phyloP scores from a whole-genome alignment of 2,113 vertebrate species.

The Onychorhynchus coronatus region DNA sequence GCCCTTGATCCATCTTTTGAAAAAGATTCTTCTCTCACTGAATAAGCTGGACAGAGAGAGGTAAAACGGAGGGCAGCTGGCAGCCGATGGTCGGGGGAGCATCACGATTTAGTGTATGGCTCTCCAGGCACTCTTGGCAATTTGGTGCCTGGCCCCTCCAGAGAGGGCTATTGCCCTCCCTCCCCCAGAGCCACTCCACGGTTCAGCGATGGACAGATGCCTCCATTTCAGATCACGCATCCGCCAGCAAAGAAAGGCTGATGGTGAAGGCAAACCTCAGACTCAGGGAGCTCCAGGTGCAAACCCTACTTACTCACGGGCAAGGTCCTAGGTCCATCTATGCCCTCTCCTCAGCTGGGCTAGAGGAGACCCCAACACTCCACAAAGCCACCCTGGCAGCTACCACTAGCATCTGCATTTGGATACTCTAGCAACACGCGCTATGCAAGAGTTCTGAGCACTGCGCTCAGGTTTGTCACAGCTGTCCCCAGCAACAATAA shows the following conservation, averaged over 20 bases:
- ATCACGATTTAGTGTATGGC: background rate
- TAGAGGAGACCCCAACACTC: background rate
- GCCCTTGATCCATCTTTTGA: background rate
- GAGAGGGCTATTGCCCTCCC: background rate
- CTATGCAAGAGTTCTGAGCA: background rate
- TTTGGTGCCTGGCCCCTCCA: background rate
- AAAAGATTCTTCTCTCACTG: background rate
- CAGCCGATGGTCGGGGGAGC: background rate
- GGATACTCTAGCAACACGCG: background rate
- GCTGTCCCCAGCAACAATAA: background rate
- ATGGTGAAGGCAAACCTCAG: background rate
- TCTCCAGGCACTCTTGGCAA: background rate
- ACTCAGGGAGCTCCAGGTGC: background rate
- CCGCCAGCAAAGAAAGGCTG: background rate
- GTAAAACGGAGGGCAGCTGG: background rate
- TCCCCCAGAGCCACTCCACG: background rate
- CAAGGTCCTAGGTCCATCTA: background rate
- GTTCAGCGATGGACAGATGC: background rate
- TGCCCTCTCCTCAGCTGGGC: background rate
- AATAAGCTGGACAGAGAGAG: background rate
- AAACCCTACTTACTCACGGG: background rate
- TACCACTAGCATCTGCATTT: background rate
- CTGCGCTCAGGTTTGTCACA: background rate
- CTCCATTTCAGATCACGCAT: slow-evolving; percentile 34
- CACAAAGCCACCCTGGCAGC: background rate